Percentiles rank a stretch among this genome's conserved stretches.
Evolutionary conservation across 1,140 invertebrate species (phyloP).

Genomic region (Leptinotarsa undecemlineata): DNA sequence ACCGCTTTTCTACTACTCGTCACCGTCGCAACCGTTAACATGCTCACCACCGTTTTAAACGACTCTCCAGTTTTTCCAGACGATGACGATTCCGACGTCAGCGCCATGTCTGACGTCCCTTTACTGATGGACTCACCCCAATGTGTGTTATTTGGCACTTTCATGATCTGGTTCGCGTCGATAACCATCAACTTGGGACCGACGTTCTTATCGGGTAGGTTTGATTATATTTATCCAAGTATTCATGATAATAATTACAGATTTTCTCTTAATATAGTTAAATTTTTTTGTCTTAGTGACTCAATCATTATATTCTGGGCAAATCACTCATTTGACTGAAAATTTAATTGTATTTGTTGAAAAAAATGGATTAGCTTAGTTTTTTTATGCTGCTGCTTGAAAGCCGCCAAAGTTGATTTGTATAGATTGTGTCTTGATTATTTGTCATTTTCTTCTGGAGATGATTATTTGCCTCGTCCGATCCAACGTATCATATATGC

Average conservation of each 20-base stretch:
- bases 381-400: too few species aligned
- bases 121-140: constrained; percentile 59
- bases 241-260: too few species aligned
- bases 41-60: constrained; percentile 87
- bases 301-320: too few species aligned
- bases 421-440: too few species aligned
- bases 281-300: not conserved
- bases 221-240: not conserved
- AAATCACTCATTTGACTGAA: too few species aligned
- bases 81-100: constrained; percentile 72
- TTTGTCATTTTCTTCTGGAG: too few species aligned
- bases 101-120: constrained; percentile 58
- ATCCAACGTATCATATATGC: too few species aligned
- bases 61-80: constrained; percentile 86
- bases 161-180: constrained; percentile 91
- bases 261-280: not conserved
- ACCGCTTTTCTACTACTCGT: constrained; percentile 86
- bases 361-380: too few species aligned
- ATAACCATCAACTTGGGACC: constrained; percentile 90
- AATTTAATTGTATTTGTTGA: too few species aligned
- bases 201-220: constrained; percentile 73
- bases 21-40: constrained; percentile 88
- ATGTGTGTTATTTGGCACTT: constrained; percentile 88
- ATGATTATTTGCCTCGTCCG: too few species aligned
- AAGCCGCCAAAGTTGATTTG: too few species aligned